Evolutionary conservation across 2,888 invertebrate species (phyloP).

Genomic region (Criorhina ranunculi): DNA sequence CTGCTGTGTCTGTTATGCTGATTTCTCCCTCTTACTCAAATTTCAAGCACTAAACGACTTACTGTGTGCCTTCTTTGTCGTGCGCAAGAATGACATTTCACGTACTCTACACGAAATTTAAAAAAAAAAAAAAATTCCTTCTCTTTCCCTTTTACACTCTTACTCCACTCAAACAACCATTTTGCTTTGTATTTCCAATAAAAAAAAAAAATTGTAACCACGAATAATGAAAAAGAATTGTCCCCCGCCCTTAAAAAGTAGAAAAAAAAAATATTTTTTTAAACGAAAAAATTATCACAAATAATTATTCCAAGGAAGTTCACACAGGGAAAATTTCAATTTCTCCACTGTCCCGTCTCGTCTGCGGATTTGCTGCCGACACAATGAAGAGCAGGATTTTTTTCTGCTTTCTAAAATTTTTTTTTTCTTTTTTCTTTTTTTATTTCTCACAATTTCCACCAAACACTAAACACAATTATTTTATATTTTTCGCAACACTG

Average conservation of each 20-base stretch:
- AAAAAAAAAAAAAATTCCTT: conserved; percentile 36
- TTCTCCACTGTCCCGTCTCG: conserved; percentile 31
- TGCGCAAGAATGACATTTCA: conserved; percentile 66
- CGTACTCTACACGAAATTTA: conserved; percentile 60
- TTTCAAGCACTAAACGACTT: background rate
- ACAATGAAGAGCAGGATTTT: conserved; percentile 43
- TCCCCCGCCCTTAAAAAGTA: conserved; percentile 41
- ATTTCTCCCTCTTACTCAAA: conserved; percentile 24
- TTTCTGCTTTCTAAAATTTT: conserved; percentile 54
- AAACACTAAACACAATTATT: conserved; percentile 46
- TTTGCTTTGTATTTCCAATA: conserved; percentile 67
- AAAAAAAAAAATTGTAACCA: conserved; percentile 56
- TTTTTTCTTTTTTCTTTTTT: conserved; percentile 33
- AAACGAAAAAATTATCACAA: conserved; percentile 29
- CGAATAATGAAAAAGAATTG: conserved; percentile 29
- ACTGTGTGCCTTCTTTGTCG: conserved; percentile 38
- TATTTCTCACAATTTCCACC: conserved; percentile 46
- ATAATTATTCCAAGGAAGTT: conserved; percentile 3
- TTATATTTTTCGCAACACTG: conserved; percentile 41
- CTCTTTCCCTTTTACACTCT: conserved; percentile 35
- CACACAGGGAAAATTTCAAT: conserved; percentile 26
- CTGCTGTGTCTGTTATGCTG: background rate
- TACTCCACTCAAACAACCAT: conserved; percentile 53
- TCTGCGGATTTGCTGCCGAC: conserved; percentile 5
- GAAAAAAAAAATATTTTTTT: conserved; percentile 31